Evolutionary conservation across 2,888 invertebrate genomes (phyloP).

Genomic region (Junonia oenone): DNA sequence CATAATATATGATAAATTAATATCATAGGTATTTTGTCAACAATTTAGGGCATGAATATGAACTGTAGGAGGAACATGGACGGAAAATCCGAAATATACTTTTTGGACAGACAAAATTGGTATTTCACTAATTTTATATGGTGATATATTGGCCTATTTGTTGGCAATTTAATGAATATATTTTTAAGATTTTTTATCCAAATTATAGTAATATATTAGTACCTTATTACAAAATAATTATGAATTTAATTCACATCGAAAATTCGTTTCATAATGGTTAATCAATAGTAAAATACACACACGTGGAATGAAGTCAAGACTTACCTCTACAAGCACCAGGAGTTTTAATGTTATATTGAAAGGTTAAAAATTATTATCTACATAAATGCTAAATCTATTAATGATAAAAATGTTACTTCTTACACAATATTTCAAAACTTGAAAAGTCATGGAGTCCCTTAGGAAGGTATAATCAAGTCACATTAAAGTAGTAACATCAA

Average conservation of each 20-base stretch:
- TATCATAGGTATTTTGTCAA: background rate
- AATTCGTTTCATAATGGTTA: conserved; percentile 10
- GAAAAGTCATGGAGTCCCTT: background rate
- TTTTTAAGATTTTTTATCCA: background rate
- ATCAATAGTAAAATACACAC: conserved; percentile 47
- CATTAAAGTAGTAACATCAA: conserved; percentile 36
- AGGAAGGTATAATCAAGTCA: background rate
- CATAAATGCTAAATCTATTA: conserved; percentile 20
- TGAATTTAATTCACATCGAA: background rate
- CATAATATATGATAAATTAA: background rate
- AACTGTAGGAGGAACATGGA: conserved; percentile 7
- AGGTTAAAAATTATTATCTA: conserved; percentile 17
- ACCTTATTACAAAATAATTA: background rate
- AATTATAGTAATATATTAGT: background rate
- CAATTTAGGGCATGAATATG: background rate
- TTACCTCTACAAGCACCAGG: conserved; percentile 75
- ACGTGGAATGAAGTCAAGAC: conserved; percentile 67
- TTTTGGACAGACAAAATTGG: background rate
- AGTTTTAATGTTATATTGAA: conserved; percentile 49
- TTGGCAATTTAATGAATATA: background rate
- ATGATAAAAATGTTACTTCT: conserved; percentile 3
- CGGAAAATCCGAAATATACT: conserved; percentile 15
- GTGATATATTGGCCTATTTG: background rate
- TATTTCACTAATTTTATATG: background rate
- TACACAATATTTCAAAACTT: background rate